Conservation (phyloP, 2,888 invertebrate genomes). For the Villa cingulata region DNA sequence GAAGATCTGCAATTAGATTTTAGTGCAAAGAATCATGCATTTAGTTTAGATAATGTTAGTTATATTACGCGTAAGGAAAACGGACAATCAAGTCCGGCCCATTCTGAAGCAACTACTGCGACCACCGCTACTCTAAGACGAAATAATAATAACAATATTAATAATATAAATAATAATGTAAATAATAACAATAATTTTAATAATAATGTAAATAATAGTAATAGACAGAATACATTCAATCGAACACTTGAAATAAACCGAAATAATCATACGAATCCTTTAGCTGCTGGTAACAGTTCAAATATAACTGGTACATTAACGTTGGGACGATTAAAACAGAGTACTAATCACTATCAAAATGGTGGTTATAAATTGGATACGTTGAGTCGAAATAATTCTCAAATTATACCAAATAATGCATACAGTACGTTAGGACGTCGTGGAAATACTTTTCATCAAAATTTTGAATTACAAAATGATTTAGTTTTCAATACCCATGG, state of each 20-base stretch:
- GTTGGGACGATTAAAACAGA: constrained; percentile 33
- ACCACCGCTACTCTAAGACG: constrained; percentile 47
- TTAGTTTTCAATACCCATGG: constrained; percentile 31
- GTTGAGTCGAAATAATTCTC: constrained; percentile 30
- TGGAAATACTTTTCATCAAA: constrained; percentile 30
- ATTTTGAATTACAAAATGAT: constrained; percentile 26
- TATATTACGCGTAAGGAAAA: constrained; percentile 69
- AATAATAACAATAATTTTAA: constrained; percentile 34
- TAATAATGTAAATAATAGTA: constrained; percentile 33
- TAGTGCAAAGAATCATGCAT: constrained; percentile 75
- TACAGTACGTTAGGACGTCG: constrained; percentile 33
- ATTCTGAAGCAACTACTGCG: constrained; percentile 72
- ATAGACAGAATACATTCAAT: constrained; percentile 34
- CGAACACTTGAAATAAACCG: constrained; percentile 35
- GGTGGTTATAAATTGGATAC: constrained; percentile 33
- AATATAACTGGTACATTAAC: constrained; percentile 32
- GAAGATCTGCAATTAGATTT: constrained; percentile 75
- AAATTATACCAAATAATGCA: constrained; percentile 30
- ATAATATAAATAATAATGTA: constrained; percentile 20
- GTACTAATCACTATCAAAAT: constrained; percentile 32
- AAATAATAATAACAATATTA: constrained; percentile 32
- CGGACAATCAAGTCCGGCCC: constrained; percentile 63
- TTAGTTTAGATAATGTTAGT: constrained; percentile 76
- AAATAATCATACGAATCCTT: constrained; percentile 26
- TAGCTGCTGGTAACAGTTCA: constrained; percentile 25